Conservation (phyloP, 1,140 invertebrate species). For the Caligus rogercresseyi region DNA sequence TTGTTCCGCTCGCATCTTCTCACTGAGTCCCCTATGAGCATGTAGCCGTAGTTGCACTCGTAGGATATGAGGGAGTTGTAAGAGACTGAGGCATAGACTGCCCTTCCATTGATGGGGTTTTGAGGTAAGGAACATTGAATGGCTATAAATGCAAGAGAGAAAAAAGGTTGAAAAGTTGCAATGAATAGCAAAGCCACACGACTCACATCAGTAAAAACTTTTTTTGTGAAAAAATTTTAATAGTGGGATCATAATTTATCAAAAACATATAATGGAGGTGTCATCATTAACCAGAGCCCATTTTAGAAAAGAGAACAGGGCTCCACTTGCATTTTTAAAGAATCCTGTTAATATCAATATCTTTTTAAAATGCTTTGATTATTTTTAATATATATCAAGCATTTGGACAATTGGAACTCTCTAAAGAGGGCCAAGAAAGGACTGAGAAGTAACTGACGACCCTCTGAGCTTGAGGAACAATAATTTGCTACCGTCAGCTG, state of each 20-base stretch:
- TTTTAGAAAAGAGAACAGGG: too few relatives aligned
- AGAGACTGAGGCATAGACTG: slow-evolving; percentile 72
- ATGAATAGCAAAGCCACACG: slow-evolving; percentile 1
- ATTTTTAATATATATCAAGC: too few relatives aligned
- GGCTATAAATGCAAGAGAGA: slow-evolving; percentile 38
- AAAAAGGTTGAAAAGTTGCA: not conserved
- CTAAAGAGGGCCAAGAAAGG: too few relatives aligned
- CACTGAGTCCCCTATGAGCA: slow-evolving; percentile 38
- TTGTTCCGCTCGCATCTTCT: slow-evolving; percentile 67
- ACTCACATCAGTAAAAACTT: not conserved
- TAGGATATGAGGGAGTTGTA: slow-evolving; percentile 85
- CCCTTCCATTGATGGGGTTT: slow-evolving; percentile 70
- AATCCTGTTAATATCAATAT: too few relatives aligned
- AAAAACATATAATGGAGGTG: not conserved
- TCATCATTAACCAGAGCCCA: too few relatives aligned
- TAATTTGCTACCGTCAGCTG: too few relatives aligned
- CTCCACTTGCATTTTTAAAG: too few relatives aligned
- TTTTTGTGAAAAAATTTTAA: not conserved
- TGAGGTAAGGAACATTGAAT: slow-evolving; percentile 73
- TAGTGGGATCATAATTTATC: not conserved
- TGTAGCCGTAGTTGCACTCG: slow-evolving; percentile 78
- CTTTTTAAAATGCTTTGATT: too few relatives aligned
- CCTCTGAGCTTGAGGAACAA: too few relatives aligned
- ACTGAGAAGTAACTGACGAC: too few relatives aligned
- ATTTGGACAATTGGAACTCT: too few relatives aligned